phyloP scores from a whole-genome alignment of 2,113 vertebrate species.

The Podarcis cretensis region DNA sequence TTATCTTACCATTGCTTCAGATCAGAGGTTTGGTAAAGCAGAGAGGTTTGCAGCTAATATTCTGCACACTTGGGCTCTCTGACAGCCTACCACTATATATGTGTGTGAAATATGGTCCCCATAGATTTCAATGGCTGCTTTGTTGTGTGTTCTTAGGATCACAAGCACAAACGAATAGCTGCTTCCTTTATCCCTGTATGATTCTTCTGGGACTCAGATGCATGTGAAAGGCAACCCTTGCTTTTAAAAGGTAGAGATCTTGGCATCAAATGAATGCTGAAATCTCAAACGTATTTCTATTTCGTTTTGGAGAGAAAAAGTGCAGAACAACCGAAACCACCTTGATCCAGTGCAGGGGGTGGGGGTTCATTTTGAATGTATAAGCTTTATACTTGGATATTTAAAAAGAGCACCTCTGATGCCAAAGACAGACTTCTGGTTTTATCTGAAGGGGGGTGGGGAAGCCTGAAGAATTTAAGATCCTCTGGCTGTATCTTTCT shows the following conservation, averaged over 20 bases:
- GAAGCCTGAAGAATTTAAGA: slow-evolving; percentile 6
- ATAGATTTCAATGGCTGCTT: background rate
- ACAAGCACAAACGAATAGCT: background rate
- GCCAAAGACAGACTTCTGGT: background rate
- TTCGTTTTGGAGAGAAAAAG: background rate
- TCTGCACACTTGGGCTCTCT: background rate
- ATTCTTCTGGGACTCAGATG: background rate
- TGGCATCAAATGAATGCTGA: background rate
- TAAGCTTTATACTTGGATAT: background rate
- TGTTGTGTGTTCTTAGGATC: background rate
- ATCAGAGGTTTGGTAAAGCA: background rate
- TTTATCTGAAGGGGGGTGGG: slow-evolving; percentile 9
- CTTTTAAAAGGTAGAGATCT: background rate
- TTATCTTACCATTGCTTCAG: no score
- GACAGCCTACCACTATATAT: background rate
- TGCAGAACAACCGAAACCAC: background rate
- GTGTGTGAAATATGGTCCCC: background rate
- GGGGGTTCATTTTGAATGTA: background rate
- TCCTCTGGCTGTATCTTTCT: background rate
- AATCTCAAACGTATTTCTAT: background rate
- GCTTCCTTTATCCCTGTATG: background rate
- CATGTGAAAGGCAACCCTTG: background rate
- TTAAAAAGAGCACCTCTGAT: background rate
- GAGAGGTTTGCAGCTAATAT: background rate
- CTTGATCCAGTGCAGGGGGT: background rate